These are phyloP conservation scores for Sacculina carcini DNA, from an alignment of 2,888 invertebrate species.

Conservation along the genomic window DNA sequence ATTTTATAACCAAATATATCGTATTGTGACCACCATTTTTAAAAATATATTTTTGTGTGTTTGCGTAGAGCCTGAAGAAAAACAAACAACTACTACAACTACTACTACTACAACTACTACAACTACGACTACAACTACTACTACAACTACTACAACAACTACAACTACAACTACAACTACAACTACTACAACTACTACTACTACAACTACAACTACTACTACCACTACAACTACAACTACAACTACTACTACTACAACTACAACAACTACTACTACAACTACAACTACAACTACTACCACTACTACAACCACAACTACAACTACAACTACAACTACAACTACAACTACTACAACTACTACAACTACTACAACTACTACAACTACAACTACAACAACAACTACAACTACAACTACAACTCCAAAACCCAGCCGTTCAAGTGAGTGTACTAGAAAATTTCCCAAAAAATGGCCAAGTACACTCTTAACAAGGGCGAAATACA, in stretches of 20 bases:
- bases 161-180: slow-evolving; percentile 1
- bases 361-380: no score
- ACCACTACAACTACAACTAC: neutral
- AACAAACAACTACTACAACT: neutral
- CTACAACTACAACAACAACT: no score
- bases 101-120: neutral
- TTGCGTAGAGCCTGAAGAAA: no score
- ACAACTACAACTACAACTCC: no score
- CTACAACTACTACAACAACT: neutral
- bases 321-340: neutral
- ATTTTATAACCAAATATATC: no score
- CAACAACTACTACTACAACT: neutral
- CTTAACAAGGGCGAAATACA: no score
- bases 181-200: slow-evolving; percentile 1
- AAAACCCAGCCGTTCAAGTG: no score
- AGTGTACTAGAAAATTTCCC: no score
- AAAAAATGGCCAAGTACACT: no score
- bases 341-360: no score
- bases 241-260: slow-evolving; percentile 1
- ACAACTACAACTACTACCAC: neutral
- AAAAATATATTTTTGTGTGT: no score
- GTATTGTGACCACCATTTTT: no score
- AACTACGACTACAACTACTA: neutral
- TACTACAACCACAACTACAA: neutral
- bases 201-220: neutral